These are phyloP conservation scores for Bombus impatiens DNA, from an alignment of 1,140 invertebrate species.

Conservation along the genomic window DNA sequence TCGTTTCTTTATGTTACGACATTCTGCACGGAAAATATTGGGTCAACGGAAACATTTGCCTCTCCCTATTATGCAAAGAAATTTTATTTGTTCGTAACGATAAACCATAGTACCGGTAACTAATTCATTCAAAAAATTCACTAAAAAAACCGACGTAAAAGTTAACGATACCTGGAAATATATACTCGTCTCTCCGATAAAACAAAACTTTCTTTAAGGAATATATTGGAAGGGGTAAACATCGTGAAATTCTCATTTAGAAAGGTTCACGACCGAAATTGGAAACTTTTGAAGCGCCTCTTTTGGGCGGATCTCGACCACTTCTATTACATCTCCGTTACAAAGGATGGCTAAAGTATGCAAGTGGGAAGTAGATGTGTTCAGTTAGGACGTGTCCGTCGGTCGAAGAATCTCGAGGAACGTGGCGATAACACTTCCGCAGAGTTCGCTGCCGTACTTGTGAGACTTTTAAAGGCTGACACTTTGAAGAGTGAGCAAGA, in stretches of 20 bases:
- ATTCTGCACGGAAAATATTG: too few species aligned
- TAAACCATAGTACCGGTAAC: neutral
- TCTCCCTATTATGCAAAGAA: too few species aligned
- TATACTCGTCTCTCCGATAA: too few species aligned
- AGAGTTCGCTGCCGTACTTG: neutral
- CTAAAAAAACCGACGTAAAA: fast-evolving
- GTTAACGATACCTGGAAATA: too few species aligned
- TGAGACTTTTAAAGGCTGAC: slow-evolving; percentile 5
- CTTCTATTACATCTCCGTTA: neutral
- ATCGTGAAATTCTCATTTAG: neutral
- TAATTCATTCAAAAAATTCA: too few species aligned
- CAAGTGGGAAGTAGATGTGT: neutral
- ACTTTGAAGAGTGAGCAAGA: slow-evolving; percentile 5
- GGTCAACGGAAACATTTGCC: too few species aligned
- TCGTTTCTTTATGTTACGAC: too few species aligned
- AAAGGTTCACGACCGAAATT: neutral
- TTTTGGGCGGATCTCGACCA: neutral
- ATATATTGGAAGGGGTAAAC: too few species aligned
- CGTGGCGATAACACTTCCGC: neutral
- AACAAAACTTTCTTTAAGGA: too few species aligned
- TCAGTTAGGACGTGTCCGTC: slow-evolving; percentile 1
- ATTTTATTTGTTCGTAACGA: neutral
- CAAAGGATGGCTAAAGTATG: neutral
- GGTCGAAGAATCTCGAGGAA: neutral
- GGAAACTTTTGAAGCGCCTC: neutral